Percentiles rank a stretch among this genome's conserved stretches.
Evolutionary conservation across 2,888 invertebrate species (phyloP).

Genomic region (Lysandra coridon): DNA sequence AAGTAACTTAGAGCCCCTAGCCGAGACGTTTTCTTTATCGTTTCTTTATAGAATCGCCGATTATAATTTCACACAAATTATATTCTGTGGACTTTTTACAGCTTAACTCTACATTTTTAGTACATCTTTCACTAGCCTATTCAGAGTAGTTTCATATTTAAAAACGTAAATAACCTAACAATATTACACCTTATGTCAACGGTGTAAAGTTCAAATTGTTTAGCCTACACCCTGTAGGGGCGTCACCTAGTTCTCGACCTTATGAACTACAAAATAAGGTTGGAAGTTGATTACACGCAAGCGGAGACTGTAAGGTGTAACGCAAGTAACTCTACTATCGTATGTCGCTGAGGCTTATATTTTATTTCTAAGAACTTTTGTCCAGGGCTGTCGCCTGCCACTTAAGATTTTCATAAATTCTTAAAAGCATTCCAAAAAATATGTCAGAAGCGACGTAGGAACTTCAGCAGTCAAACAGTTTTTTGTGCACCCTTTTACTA

Average conservation of each 20-base stretch:
- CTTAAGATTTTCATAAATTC: background rate
- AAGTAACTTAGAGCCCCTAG: too few relatives aligned
- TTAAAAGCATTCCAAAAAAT: background rate
- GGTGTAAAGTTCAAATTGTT: background rate
- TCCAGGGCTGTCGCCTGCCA: conserved; percentile 11
- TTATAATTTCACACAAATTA: background rate
- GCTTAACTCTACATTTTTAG: background rate
- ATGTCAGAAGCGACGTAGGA: background rate
- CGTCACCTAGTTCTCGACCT: background rate
- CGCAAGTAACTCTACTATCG: conserved; percentile 22
- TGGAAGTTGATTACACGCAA: background rate
- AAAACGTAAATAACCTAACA: background rate
- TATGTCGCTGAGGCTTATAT: conserved; percentile 26
- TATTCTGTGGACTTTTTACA: background rate
- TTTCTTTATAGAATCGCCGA: too few relatives aligned
- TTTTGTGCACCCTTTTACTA: background rate
- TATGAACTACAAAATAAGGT: background rate
- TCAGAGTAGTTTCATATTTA: conserved; percentile 3
- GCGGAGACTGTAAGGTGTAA: conserved; percentile 18
- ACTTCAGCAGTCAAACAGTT: background rate
- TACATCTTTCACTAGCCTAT: background rate
- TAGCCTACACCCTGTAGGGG: background rate
- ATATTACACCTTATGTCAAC: background rate
- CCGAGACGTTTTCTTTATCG: too few relatives aligned
- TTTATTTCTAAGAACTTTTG: conserved; percentile 27